Evolutionary conservation across 2,888 invertebrate genomes (phyloP), one percentile per base, ranked within the genome.

Genomic region (Ophraella communa): DNA sequence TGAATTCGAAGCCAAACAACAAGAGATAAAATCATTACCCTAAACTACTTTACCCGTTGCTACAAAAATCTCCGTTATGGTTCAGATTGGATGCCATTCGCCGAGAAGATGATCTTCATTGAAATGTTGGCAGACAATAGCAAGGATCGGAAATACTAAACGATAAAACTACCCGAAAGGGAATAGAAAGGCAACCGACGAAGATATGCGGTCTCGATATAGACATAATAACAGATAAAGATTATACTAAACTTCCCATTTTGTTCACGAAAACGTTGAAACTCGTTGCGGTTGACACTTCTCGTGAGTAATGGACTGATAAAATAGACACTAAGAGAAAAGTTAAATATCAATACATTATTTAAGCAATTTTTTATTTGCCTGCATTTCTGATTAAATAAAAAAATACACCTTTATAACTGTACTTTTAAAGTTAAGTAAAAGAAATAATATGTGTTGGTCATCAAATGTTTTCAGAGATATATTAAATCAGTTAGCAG

Each of bases 81-180:
- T 66, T 54, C 61, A 71, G 66, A 68, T 68, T 64, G 63, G 55
- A 64, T 65, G 62, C 65, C 64, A 67, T 68, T 68, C 65, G 66
- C 64, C 51, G 27, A 47, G 24, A 45, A 51, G 66, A 62, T 57
- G 66, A 68, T 65, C 69, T 65, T 62, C 71, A 64, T 71, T 70
- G 67, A 68, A 60, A 62, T 64, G 65, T 67, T 67, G 68, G 64
- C 74, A 76, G 77, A 79, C 79, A 80, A 79, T 64, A 76, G 78
- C 73, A 74, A 71, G 76, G 72, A 78, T 78, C 78, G 79, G 80
- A 80, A 79, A 79, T 78, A 75, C 78, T 78, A 78, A 72, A 78
- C 79, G 80, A 80, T 80, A 79, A 80, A 80, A 78, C 80, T 79
- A 79, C 78, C 79, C 76, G 77, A 79, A 78, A 75, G 71, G 75